Base-by-base conservation (phyloP, 2,888 invertebrate genomes). In the Diaphora mendica region DNA sequence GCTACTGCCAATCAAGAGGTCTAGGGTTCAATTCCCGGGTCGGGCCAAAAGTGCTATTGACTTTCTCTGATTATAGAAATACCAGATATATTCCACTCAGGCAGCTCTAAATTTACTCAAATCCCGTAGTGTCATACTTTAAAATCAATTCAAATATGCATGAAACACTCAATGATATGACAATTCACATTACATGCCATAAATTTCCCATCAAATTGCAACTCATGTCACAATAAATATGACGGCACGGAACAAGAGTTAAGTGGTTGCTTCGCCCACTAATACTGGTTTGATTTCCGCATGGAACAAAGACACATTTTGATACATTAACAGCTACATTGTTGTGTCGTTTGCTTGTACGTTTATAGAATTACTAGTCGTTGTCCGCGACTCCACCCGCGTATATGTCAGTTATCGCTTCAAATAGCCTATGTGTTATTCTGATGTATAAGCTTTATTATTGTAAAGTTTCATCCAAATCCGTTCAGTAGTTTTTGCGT, bases 221-320 rank as follows among this genome's bases (percentile, higher is more conserved):
- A 26, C 15, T 59, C 26, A 59, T 0, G 26, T 26, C 13, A 3
- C 59, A 26, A 59, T n/a, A 59, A 26, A 86, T 83, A 59, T 13
- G 26, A 26, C 59, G 59, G 59, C 26, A 26, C 26, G 59, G 59
- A 30, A 62, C 26, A 26, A 62, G 59, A 62, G 30, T 17, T 30
- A 62, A 26, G 59, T 62, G 26, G 26, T 62, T 30, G 26, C 13
- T 30, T 62, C 59, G 59, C 59, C 59, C 59, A 62, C 59, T 62
- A 3, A 62, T 30, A 30, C 59, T 62, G 30, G 26, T 62, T 62
- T 15, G 15, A 62, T 62, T 62, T 62, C 59, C 59, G 59, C 59
- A 62, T 62, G 5, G 17, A 62, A 30, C 59, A 62, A 62, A 17
- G 33, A 3, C 59, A 30, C 15, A 15, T 4, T 13, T 4, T 62